A percentile compares a stretch with the other conserved stretches of the same genome.
These are phyloP conservation scores for Cassiopea xamachana DNA, from an alignment of 30 jellyfish, hydroid and myxozoan genomes.

Conservation along the genomic window DNA sequence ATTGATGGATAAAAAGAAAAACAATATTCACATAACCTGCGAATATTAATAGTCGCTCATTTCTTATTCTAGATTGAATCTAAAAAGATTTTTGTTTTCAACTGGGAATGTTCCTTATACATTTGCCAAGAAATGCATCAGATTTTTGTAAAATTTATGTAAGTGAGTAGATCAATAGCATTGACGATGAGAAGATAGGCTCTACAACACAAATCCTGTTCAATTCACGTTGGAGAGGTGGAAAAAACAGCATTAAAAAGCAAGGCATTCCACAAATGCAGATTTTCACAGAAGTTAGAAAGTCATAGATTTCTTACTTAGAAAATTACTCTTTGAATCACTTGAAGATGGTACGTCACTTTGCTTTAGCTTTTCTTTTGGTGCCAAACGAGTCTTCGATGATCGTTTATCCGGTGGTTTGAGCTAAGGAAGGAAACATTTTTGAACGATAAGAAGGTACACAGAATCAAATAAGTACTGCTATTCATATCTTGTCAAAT, in stretches of 20 bases:
- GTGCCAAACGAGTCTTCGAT: slow-evolving; percentile 10
- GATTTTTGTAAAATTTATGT: too few species aligned
- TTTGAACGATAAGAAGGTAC: neutral
- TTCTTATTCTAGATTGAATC: too few species aligned
- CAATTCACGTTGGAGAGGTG: neutral
- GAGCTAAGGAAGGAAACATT: slow-evolving; percentile 9
- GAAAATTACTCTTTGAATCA: neutral
- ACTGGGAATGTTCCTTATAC: too few species aligned
- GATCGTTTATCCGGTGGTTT: slow-evolving; percentile 13
- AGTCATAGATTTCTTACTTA: slow-evolving; percentile 5
- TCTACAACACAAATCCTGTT: too few species aligned
- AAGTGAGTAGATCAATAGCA: too few species aligned
- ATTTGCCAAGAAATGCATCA: too few species aligned
- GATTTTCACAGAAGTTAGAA: neutral
- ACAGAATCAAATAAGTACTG: neutral
- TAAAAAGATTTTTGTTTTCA: too few species aligned
- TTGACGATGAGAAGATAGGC: too few species aligned
- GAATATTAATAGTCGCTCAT: too few species aligned
- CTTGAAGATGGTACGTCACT: slow-evolving; percentile 7
- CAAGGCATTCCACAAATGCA: neutral
- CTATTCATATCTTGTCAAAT: neutral
- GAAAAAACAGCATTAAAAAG: neutral
- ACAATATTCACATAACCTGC: too few species aligned
- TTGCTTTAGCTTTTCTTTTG: neutral
- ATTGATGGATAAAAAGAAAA: too few species aligned